These are phyloP conservation scores for Hoplostethus atlanticus DNA, from an alignment of 2,797 vertebrate genomes.

Conservation along the genomic window DNA sequence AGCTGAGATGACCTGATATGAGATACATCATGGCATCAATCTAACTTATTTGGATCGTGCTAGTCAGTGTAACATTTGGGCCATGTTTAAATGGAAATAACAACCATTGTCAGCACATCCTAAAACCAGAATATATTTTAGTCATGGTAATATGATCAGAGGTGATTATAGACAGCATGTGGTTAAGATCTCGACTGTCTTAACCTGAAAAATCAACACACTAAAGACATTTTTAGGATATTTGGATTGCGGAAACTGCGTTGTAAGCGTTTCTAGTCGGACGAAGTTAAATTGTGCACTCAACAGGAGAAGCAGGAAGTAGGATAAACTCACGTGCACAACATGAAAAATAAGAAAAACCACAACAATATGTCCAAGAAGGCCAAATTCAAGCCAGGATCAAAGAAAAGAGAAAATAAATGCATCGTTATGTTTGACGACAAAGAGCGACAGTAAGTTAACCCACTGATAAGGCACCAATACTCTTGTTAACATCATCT, in stretches of 20 bases:
- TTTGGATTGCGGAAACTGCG: not conserved
- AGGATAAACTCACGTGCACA: conserved; percentile 69
- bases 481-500: too few species aligned
- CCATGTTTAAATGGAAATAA: not conserved
- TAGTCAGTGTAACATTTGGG: not conserved
- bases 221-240: not conserved
- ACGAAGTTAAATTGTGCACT: conserved; percentile 16
- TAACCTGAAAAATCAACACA: not conserved
- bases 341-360: conserved; percentile 71
- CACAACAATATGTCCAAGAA: conserved; percentile 50
- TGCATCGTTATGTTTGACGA: conserved; percentile 82
- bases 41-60: not conserved
- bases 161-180: too few species aligned
- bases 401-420: conserved; percentile 80
- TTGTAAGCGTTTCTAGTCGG: conserved; percentile 52
- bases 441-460: conserved; percentile 82
- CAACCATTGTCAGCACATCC: too few species aligned
- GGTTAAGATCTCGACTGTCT: too few species aligned
- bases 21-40: not conserved
- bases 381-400: conserved; percentile 68
- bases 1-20: too few species aligned
- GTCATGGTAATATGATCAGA: too few species aligned
- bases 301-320: conserved; percentile 6
- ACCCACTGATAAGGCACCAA: not conserved
- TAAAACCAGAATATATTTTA: too few species aligned